Base-by-base conservation (phyloP, 2,888 invertebrate genomes). In the Philhelius pedissequus region DNA sequence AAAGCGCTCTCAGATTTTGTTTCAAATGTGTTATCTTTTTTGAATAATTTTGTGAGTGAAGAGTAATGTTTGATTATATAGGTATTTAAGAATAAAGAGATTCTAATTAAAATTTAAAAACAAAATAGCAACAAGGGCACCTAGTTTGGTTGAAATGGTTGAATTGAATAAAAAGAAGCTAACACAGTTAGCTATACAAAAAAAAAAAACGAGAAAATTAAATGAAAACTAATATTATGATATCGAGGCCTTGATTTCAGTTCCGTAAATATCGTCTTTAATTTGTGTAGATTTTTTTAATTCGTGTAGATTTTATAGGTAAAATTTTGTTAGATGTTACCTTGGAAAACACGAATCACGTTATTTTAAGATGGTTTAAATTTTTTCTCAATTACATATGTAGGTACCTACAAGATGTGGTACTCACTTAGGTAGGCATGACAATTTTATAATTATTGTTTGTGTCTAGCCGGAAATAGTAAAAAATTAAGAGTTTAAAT, bases 1-100 rank as follows among this genome's bases (percentile, higher is more conserved):
- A n/a, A 62, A 74, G 35, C 62, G 22, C 52, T 82, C 71, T 48
- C 68, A 52, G 27, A 54, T 70, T 54, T 50, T 52, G 45, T 66
- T 54, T 40, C 38, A 18, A 68, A 43, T 27, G 15, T 35, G n/a
- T 70, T 38, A 43, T 52, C 45, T 74, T 32, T 50, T 71, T 40
- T 52, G 50, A 38, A 15, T 52, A 25, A 64, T 27, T 40, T 35
- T 71, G 32, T 68, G 81, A 45, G 35, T 68, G 32, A 60, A 68
- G 60, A 60, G 54, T 78, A 82, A 74, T 69, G 50, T 83, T 78
- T 78, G 73, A 73, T 77, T 78, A 74, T 69, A n/a, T n/a, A n/a
- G n/a, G n/a, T n/a, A 50, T 56, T 78, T 64, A 40, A 69, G 66
- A 69, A 73, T 56, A 54, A 68, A 73, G 43, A 77, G 43, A 74